Evolutionary conservation across 1,140 invertebrate genomes (phyloP), one percentile per base, ranked within the genome.

Genomic region (Listronotus bonariensis): DNA sequence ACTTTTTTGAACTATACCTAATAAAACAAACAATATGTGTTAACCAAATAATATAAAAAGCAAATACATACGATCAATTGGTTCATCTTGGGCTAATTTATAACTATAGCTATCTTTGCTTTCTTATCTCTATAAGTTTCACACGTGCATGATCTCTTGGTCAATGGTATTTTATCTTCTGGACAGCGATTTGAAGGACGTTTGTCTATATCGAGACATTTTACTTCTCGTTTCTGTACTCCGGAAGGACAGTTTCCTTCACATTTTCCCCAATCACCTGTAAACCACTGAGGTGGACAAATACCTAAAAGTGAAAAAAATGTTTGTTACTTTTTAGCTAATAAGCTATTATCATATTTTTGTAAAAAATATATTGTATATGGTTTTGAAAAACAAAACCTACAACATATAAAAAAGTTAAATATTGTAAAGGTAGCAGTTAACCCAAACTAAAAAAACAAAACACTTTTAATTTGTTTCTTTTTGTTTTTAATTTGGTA

Each of bases 191-290:
- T 74, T 0, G 72, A 72, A 41, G 69, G 57, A 36, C 61, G 68
- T 43, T 74, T 76, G 20, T 84, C 77, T 34, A 79, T 76, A 67
- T 84, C 82, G 54, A 89, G 59, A 75, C 88, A 89, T 61, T 77
- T 80, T 0, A 88, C 81, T 59, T 86, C 80, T 68, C 88, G 73
- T 46, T 80, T 82, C 72, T 89, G 87, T 3, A 79, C 73, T 7
- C 88, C 88, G 34, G 80, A 80, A 40, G 84, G 85, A 71, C 87
- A 88, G 6, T 17, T 63, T 31, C 72, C 79, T 11, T 85, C 82
- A 68, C 86, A 86, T 76, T 78, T 70, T 42, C 84, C 80, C 87
- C 87, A 89, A 38, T 88, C 85, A 1, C 83, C 83, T 15, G 79
- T 80, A 68, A 83, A 83, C 85, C 87, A 89, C 52, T 80, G 79